Evolutionary conservation across 2,113 vertebrate species (phyloP).

Genomic region (Kryptolebias marmoratus): DNA sequence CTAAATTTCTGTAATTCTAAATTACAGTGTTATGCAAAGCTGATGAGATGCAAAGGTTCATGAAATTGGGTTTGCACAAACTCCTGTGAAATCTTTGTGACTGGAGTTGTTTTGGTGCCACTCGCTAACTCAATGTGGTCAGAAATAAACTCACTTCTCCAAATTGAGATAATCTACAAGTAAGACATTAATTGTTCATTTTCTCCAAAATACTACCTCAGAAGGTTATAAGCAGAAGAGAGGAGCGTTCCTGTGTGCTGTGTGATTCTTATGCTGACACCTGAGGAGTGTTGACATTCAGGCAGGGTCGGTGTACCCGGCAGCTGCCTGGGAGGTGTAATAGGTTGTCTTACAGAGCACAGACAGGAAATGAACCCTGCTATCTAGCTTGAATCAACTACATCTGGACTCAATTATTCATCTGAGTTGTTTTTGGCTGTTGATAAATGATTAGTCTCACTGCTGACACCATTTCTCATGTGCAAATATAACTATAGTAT

Average conservation of each 20-base stretch:
- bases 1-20: too few relatives aligned
- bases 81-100: too few relatives aligned
- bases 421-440: conserved; percentile 87
- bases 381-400: conserved; percentile 92
- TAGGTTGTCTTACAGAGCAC: conserved; percentile 95
- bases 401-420: conserved; percentile 97
- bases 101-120: too few relatives aligned
- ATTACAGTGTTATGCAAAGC: too few relatives aligned
- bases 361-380: conserved; percentile 99
- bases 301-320: conserved; percentile 82
- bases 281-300: conserved; percentile 91
- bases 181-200: too few relatives aligned
- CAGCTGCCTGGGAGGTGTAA: conserved; percentile 94
- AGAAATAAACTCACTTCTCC: too few relatives aligned
- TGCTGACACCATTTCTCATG: conserved; percentile 87
- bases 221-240: conserved; percentile 18
- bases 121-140: too few relatives aligned
- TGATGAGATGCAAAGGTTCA: too few relatives aligned
- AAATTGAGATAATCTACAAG: too few relatives aligned
- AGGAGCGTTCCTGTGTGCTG: conserved; percentile 32
- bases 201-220: too few relatives aligned
- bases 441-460: conserved; percentile 97
- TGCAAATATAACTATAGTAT: conserved; percentile 69
- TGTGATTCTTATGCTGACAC: conserved; percentile 68
- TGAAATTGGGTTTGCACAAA: too few relatives aligned